Base-by-base conservation (phyloP, 2,113 vertebrate species). In the Hippoglossus stenolepis region DNA sequence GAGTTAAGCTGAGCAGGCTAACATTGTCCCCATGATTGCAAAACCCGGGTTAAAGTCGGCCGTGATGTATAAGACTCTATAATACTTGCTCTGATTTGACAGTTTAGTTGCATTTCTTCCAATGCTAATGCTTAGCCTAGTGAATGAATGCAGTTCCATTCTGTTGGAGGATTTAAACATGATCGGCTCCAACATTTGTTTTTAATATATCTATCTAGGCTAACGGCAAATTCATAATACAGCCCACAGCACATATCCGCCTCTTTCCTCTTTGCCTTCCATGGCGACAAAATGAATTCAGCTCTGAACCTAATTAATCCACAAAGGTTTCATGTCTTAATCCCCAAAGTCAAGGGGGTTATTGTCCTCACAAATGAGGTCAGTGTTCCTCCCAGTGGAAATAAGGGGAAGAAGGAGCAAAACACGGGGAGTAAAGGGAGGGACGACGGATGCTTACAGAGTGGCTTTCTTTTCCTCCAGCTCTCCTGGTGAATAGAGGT, bases 291-390 rank as follows among this genome's bases (percentile, higher is more conserved):
- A 94, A 95, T 93, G 93, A 94, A 95, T 95, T 94, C 93, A 89
- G 94, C 92, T 92, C 92, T 80, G 92, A 93, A 94, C 93, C 94
- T 95, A 95, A 95, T 95, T 95, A 95, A 95, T 95, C 94, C 93
- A 94, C 92, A 94, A 95, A 95, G 95, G 95, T 95, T 95, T 95
- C 94, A 94, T 95, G 94, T 94, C 93, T 95, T 95, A 95, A 95
- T 95, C 94, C 94, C 94, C 93, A 94, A 95, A 95, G 95, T 95
- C 94, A 94, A 94, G 94, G 94, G 90, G 95, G 94, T 95, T 95
- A 95, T 94, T 95, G 95, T 95, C 95, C 94, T 95, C 94, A 93
- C 94, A 95, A 95, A 95, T 95, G 95, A 95, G 95, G 94, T 95
- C 95, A 94, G 82, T 90, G 93, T 93, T 93, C 88, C 90, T 95